Percentiles rank a stretch among this genome's conserved stretches.
These are phyloP conservation scores for Tachysurus fulvidraco DNA, from an alignment of 2,113 vertebrate species.

Conservation along the genomic window DNA sequence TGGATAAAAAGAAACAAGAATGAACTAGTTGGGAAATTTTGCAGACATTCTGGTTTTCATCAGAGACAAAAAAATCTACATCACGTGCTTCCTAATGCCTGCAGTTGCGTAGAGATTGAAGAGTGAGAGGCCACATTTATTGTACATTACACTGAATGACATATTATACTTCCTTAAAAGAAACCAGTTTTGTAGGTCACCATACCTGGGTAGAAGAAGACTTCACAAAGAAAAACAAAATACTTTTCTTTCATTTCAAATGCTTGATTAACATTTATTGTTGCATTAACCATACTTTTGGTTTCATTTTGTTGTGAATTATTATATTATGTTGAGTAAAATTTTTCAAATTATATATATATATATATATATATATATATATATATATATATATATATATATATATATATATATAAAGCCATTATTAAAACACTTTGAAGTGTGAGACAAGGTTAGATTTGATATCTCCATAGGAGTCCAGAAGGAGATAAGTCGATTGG, in stretches of 20 bases:
- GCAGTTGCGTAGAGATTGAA: neutral
- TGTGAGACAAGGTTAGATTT: neutral
- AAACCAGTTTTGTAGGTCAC: constrained; percentile 9
- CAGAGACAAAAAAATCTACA: neutral
- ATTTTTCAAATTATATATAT: neutral
- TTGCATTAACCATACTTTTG: neutral
- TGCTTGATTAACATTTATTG: neutral
- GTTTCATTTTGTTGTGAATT: neutral
- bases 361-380: too few relatives aligned
- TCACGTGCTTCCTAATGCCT: constrained; percentile 8
- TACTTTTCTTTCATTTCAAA: neutral
- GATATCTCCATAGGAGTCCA: neutral
- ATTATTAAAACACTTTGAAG: neutral
- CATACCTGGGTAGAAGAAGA: neutral
- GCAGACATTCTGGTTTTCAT: constrained; percentile 19
- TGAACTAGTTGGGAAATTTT: neutral
- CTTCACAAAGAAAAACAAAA: neutral
- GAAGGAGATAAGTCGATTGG: neutral
- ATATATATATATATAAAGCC: too few relatives aligned
- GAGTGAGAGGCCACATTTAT: neutral
- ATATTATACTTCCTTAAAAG: constrained; percentile 15
- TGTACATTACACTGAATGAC: neutral
- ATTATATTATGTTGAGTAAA: neutral
- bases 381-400: too few relatives aligned
- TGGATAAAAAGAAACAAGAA: neutral